These are phyloP conservation scores for Xenentodon cancila DNA, from an alignment of 2,797 vertebrate genomes.

Conservation along the genomic window DNA sequence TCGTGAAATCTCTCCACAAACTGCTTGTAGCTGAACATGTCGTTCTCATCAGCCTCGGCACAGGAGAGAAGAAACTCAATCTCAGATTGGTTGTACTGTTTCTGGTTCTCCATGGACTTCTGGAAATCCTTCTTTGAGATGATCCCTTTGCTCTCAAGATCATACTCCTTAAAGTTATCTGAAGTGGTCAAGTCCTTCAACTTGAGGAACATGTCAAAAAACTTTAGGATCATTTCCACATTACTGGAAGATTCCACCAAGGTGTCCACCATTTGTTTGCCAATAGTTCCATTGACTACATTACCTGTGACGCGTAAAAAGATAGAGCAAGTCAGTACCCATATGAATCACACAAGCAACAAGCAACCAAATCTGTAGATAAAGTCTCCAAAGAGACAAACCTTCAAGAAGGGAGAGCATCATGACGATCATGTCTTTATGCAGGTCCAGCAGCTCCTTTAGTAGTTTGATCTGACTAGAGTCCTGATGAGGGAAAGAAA, in stretches of 20 bases:
- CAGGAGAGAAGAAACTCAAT: slow-evolving; percentile 97
- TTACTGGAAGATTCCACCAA: slow-evolving; percentile 98
- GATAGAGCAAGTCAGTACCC: slow-evolving; percentile 9
- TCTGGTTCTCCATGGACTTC: slow-evolving; percentile 99
- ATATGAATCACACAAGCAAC: slow-evolving; percentile 1
- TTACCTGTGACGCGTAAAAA: slow-evolving; percentile 84
- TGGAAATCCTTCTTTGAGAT: slow-evolving; percentile 99
- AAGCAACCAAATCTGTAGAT: slow-evolving; percentile 17
- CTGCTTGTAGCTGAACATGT: slow-evolving; percentile 96
- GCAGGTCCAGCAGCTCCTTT: slow-evolving; percentile 96
- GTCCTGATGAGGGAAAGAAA: slow-evolving; percentile 84
- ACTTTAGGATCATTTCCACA: slow-evolving; percentile 99
- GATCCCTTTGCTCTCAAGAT: slow-evolving; percentile 93
- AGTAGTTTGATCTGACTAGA: slow-evolving; percentile 98
- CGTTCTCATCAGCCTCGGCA: slow-evolving; percentile 95
- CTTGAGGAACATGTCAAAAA: slow-evolving; percentile 99
- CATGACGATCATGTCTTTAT: slow-evolving; percentile 99
- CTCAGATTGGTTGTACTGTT: slow-evolving; percentile 95
- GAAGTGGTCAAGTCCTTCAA: slow-evolving; percentile 97
- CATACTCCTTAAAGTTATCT: slow-evolving; percentile 95
- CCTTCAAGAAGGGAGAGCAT: slow-evolving; percentile 98
- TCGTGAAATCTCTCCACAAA: slow-evolving; percentile 97
- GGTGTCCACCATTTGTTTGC: slow-evolving; percentile 99
- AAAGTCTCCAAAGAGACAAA: slow-evolving; percentile 61
- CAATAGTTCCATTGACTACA: slow-evolving; percentile 98